Percentiles rank a stretch among this genome's conserved stretches.
phyloP scores from a whole-genome alignment of 2,888 invertebrate genomes.

The Coronaproctus castanopsis region DNA sequence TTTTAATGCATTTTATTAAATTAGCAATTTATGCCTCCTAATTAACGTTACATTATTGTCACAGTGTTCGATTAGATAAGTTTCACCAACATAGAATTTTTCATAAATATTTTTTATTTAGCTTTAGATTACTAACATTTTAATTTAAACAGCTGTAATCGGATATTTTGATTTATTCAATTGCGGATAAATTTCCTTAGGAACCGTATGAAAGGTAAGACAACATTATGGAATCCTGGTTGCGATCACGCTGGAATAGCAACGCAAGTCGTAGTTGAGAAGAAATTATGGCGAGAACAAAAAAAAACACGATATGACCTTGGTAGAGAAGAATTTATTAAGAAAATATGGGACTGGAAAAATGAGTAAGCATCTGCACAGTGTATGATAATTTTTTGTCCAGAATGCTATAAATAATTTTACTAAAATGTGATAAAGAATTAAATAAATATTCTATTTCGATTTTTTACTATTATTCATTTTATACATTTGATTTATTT shows the following conservation, averaged over 20 bases:
- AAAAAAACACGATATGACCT: constrained; percentile 73
- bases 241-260: constrained; percentile 99
- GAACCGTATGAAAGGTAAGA: constrained; percentile 82
- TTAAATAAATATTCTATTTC: too few relatives aligned
- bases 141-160: not conserved
- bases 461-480: too few relatives aligned
- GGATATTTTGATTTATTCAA: too few relatives aligned
- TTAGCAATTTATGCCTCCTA: not conserved
- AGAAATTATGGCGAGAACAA: constrained; percentile 74
- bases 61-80: not conserved
- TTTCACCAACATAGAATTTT: not conserved
- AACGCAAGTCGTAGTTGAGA: constrained; percentile 96
- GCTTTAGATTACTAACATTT: not conserved
- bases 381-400: not conserved
- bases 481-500: too few relatives aligned
- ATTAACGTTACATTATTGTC: not conserved
- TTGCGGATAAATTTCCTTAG: too few relatives aligned
- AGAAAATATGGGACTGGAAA: constrained; percentile 92
- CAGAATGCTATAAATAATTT: not conserved
- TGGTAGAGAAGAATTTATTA: constrained; percentile 82
- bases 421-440: not conserved
- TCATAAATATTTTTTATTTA: not conserved
- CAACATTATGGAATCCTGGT: constrained; percentile 90
- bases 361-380: constrained; percentile 37
- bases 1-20: not conserved